These are phyloP conservation scores for Tortrix viridana DNA, from an alignment of 2,888 invertebrate species.

Conservation along the genomic window DNA sequence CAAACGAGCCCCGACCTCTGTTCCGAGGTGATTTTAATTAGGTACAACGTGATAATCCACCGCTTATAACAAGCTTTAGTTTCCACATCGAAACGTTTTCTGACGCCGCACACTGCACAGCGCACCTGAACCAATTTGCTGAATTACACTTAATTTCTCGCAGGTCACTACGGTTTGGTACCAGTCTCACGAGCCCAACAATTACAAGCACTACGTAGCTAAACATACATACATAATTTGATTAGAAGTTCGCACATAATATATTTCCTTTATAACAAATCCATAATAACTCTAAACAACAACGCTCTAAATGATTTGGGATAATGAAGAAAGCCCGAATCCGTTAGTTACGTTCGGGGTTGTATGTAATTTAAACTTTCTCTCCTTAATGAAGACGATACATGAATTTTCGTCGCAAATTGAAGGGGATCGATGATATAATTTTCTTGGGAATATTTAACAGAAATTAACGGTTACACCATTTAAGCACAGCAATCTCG, in stretches of 20 bases:
- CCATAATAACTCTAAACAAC: constrained; percentile 33
- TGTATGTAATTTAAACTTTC: constrained; percentile 30
- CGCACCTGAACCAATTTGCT: neutral
- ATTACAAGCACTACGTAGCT: neutral
- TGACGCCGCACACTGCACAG: neutral
- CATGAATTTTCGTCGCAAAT: constrained; percentile 13
- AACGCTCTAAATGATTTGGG: constrained; percentile 30
- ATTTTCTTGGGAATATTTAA: constrained; percentile 6
- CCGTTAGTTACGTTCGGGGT: constrained; percentile 18
- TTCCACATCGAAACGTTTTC: constrained; percentile 2
- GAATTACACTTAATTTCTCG: too few relatives aligned
- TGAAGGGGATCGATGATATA: constrained; percentile 15
- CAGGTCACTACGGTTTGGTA: too few relatives aligned
- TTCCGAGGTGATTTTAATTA: constrained; percentile 65
- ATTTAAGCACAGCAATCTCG: constrained; percentile 42
- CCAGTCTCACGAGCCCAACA: neutral
- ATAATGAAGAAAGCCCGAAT: constrained; percentile 25
- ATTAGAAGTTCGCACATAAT: neutral
- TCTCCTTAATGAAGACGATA: constrained; percentile 18
- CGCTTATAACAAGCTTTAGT: constrained; percentile 8
- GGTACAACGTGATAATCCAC: constrained; percentile 55
- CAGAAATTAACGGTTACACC: constrained; percentile 11
- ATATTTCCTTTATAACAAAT: constrained; percentile 20
- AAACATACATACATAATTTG: neutral
- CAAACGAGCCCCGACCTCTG: constrained; percentile 57